Evolutionary conservation across 1,140 invertebrate species (phyloP).

Genomic region (Orius insidiosus): DNA sequence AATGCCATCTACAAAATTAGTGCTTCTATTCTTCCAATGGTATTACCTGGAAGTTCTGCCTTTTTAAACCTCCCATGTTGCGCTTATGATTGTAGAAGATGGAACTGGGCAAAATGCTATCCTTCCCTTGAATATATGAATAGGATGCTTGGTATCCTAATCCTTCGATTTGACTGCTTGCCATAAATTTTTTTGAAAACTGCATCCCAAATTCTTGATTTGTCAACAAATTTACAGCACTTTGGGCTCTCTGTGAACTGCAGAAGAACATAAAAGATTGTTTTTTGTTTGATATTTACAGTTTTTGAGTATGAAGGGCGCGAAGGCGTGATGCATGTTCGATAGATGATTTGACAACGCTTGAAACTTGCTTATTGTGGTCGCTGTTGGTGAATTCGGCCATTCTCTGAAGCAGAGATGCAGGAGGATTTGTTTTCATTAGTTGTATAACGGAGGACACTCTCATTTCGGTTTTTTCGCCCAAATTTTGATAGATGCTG

Average conservation of each 20-base stretch:
- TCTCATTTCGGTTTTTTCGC: slow-evolving; percentile 40
- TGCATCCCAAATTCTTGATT: slow-evolving; percentile 38
- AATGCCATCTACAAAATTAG: too few relatives aligned
- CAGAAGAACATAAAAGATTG: slow-evolving; percentile 19
- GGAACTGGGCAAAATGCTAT: too few relatives aligned
- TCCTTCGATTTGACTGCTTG: too few relatives aligned
- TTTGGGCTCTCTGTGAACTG: slow-evolving; percentile 43
- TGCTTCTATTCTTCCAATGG: too few relatives aligned
- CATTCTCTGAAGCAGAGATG: slow-evolving; percentile 43
- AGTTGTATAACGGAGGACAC: slow-evolving; percentile 38
- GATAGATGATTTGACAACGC: slow-evolving; percentile 38
- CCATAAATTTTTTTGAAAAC: slow-evolving; percentile 29
- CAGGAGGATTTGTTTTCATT: slow-evolving; percentile 36
- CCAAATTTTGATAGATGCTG: slow-evolving; percentile 43
- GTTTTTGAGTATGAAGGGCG: slow-evolving; percentile 6
- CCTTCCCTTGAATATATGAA: too few relatives aligned
- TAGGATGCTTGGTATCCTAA: too few relatives aligned
- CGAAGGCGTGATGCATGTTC: slow-evolving; percentile 28
- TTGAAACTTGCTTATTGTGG: slow-evolving; percentile 36
- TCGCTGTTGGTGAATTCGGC: slow-evolving; percentile 45
- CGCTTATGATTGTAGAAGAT: too few relatives aligned
- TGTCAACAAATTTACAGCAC: slow-evolving; percentile 28
- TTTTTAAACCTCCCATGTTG: too few relatives aligned
- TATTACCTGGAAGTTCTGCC: too few relatives aligned
- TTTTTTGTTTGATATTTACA: slow-evolving; percentile 21